Evolutionary conservation across 2,888 invertebrate species (phyloP).

Genomic region (Chromoteleia sp.): DNA sequence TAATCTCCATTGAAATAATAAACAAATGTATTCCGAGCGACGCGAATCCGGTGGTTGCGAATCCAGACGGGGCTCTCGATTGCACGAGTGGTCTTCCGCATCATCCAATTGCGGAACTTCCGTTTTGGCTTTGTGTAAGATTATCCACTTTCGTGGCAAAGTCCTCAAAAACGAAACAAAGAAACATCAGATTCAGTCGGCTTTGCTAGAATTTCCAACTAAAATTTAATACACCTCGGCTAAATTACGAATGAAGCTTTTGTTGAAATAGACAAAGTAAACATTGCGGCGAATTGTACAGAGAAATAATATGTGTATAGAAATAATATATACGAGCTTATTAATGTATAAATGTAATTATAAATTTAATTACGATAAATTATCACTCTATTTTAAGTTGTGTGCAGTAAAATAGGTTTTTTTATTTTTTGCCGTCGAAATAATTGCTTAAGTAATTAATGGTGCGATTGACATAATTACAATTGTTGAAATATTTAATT

Average conservation of each 20-base stretch:
- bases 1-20: conserved; percentile 29
- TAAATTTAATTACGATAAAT: not conserved
- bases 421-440: too few relatives aligned
- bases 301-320: conserved; percentile 12
- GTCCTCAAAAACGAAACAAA: conserved; percentile 45
- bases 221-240: conserved; percentile 39
- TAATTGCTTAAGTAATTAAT: not conserved
- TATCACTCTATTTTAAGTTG: too few relatives aligned
- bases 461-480: too few relatives aligned
- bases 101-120: conserved; percentile 49
- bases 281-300: conserved; percentile 5
- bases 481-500: not conserved
- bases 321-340: not conserved
- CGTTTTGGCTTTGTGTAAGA: conserved; percentile 48
- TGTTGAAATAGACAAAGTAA: conserved; percentile 41
- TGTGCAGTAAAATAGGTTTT: too few relatives aligned
- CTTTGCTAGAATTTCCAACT: conserved; percentile 25
- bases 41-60: not conserved
- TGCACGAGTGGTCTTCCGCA: conserved; percentile 27
- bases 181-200: conserved; percentile 29
- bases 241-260: conserved; percentile 32
- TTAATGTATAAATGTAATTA: not conserved
- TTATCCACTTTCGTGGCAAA: conserved; percentile 44
- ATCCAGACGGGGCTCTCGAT: conserved; percentile 8
- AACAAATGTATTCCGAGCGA: conserved; percentile 24